Evolutionary conservation across 37 sponge, comb jelly and placozoan species (phyloP).

Genomic region (Dysidea cf. avara): DNA sequence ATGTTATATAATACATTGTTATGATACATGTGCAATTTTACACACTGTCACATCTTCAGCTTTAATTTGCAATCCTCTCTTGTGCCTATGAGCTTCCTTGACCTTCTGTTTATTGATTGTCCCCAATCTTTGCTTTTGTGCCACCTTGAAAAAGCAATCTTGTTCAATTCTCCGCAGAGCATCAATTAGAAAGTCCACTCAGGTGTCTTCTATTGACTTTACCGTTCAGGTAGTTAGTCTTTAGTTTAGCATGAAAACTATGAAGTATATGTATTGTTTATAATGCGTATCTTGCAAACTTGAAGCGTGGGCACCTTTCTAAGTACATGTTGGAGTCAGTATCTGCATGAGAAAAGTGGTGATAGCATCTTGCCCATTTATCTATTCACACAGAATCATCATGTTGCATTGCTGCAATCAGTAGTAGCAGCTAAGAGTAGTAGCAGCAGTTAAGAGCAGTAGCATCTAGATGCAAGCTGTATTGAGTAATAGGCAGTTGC

Average conservation of each 20-base stretch:
- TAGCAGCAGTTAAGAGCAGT: too few species aligned
- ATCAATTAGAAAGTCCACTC: conserved; percentile 32
- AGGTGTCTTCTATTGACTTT: conserved; percentile 40
- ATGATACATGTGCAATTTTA: too few species aligned
- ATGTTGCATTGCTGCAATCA: too few species aligned
- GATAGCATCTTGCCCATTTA: conserved; percentile 31
- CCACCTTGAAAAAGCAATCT: conserved; percentile 25
- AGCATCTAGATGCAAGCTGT: too few species aligned
- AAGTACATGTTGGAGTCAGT: conserved; percentile 31
- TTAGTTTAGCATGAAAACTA: conserved; percentile 45
- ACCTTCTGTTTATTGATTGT: neutral
- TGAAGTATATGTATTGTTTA: neutral
- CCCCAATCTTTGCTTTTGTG: neutral
- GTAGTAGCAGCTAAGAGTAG: too few species aligned
- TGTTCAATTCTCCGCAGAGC: conserved; percentile 23
- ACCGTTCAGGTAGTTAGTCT: conserved; percentile 36
- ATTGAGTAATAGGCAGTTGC: too few species aligned
- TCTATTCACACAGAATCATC: neutral
- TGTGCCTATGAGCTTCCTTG: conserved; percentile 14
- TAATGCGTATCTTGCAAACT: neutral
- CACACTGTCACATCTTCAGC: conserved; percentile 14
- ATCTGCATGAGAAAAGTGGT: conserved; percentile 31
- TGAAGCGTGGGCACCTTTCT: neutral
- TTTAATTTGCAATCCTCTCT: conserved; percentile 14
- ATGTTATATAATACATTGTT: neutral